Conservation (phyloP, 2,797 vertebrate genomes). For the Buphagus erythrorhynchus region DNA sequence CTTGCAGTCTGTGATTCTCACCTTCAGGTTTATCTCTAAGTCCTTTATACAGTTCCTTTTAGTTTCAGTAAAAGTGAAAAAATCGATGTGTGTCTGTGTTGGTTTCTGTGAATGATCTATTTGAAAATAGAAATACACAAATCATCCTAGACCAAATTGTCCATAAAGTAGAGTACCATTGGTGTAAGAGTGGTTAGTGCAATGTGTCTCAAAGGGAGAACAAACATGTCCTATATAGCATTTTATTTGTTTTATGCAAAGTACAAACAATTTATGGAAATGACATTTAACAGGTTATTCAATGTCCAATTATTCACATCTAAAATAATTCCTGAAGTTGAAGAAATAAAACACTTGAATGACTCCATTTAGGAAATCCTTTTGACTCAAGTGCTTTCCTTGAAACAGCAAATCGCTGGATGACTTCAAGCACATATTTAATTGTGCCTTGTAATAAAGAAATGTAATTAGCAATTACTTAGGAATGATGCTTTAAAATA, state of each 20-base stretch:
- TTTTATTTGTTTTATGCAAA: conserved; percentile 45
- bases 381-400: conserved; percentile 66
- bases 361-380: conserved; percentile 69
- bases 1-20: background rate
- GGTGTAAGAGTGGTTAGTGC: background rate
- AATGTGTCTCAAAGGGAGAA: background rate
- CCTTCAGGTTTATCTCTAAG: background rate
- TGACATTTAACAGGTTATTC: conserved; percentile 30
- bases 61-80: background rate
- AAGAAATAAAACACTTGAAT: conserved; percentile 61
- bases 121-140: background rate
- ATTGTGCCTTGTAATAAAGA: conserved; percentile 39
- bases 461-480: conserved; percentile 54
- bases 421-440: conserved; percentile 45
- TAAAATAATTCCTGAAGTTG: conserved; percentile 36
- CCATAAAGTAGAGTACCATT: background rate
- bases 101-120: background rate
- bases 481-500: background rate
- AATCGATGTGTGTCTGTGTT: background rate
- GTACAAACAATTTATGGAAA: conserved; percentile 64
- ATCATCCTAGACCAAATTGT: background rate
- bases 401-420: conserved; percentile 45
- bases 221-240: background rate
- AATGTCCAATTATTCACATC: conserved; percentile 19
- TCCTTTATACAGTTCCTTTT: background rate